Percentiles rank a stretch among this genome's conserved stretches.
Evolutionary conservation across 2,888 invertebrate genomes (phyloP).

Genomic region (Nycteola revayana): DNA sequence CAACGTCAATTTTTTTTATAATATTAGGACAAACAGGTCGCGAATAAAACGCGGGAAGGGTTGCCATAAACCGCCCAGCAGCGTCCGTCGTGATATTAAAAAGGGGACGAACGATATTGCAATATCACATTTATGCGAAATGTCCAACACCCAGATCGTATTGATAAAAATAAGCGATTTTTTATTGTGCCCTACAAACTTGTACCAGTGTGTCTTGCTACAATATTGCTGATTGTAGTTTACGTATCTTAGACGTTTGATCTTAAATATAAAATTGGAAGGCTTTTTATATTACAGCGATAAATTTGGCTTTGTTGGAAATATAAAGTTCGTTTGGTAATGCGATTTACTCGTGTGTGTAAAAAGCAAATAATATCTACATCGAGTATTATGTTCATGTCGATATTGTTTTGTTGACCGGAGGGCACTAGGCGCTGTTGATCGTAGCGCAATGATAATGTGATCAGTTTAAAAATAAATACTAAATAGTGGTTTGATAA

Average conservation of each 20-base stretch:
- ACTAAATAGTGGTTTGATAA: no score
- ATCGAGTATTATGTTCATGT: no score
- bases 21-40: constrained; percentile 81
- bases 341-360: no score
- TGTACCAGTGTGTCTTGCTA: constrained; percentile 44
- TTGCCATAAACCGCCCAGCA: constrained; percentile 79
- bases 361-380: no score
- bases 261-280: no score
- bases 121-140: constrained; percentile 82
- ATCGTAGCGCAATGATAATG: no score
- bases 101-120: constrained; percentile 81
- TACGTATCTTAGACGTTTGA: constrained; percentile 5
- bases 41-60: constrained; percentile 81
- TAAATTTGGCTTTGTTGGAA: no score
- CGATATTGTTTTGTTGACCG: no score
- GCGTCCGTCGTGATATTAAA: constrained; percentile 81
- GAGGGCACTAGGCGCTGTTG: no score
- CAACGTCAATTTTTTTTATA: constrained; percentile 79
- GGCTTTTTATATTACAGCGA: no score
- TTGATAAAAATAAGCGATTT: constrained; percentile 82
- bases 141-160: constrained; percentile 81
- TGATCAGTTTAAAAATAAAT: no score
- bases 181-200: constrained; percentile 73
- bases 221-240: constrained; percentile 43
- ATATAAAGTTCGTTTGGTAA: no score